Evolutionary conservation across 2,113 vertebrate genomes (phyloP), one percentile per base, ranked within the genome.

Genomic region (Anoplopoma fimbria): DNA sequence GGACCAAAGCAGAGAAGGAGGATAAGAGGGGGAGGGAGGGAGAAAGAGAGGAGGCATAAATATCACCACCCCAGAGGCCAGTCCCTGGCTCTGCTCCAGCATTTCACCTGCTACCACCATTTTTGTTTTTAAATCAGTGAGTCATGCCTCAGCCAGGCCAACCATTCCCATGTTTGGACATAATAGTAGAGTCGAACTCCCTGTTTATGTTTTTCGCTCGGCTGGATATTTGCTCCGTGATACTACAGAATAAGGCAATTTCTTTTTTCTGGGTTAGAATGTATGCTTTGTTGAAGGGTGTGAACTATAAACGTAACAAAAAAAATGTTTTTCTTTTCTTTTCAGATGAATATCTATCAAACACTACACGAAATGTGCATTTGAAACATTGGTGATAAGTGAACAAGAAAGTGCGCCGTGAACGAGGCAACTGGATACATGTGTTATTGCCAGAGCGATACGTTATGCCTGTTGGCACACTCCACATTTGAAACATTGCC

Each of bases 141-240:
- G 67, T 88, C 81, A 55, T 76, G 45, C 61, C 55, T 51, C 68
- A 81, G 63, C 78, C 53, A 63, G 65, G 67, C 69, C 70, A 72
- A 67, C 49, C 42, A 51, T 75, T 79, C 29, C 47, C 68, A 70
- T 82, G 84, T 84, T 87, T 88, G 29, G 36, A 90, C 89, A 77
- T 81, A 83, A 90, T 68, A 75, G 49, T 63, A 1, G 68, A 60
- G 57, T 70, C 21, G 40, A 82, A 58, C 69, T 76, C 70, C 70
- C 40, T 83, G 70, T 81, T 91, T 83, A 68, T 57, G 38, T 84
- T 64, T 77, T 75, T 71, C 23, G 55, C 83, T 82, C 71, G 88
- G 76, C 83, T 90, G 87, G 61, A 82, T 87, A 58, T 89, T 78
- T 87, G 86, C 57, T 74, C 77, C 65, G 73, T 57, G 75, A 77